phyloP scores from a whole-genome alignment of 2,888 invertebrate species.

The Aporophyla nigra region DNA sequence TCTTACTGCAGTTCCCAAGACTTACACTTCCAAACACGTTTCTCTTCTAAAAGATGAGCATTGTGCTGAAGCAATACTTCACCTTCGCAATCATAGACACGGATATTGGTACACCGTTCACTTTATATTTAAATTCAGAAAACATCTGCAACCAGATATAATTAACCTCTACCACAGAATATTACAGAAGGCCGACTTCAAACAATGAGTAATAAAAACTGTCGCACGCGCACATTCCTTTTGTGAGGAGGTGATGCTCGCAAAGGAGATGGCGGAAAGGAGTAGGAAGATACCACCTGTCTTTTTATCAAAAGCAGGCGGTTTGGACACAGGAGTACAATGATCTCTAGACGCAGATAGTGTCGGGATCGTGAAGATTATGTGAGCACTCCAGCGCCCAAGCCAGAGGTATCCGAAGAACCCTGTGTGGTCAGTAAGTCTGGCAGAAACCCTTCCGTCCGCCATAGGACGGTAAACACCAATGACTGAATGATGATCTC shows the following conservation, averaged over 20 bases:
- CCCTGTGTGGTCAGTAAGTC: no score
- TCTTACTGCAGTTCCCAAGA: neutral
- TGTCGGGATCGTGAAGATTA: neutral
- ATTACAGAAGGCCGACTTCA: neutral
- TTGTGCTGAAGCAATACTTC: constrained; percentile 31
- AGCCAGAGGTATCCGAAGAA: no score
- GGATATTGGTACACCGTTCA: constrained; percentile 37
- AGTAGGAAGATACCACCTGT: neutral
- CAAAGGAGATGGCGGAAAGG: neutral
- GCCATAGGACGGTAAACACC: no score
- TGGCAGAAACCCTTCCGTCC: no score
- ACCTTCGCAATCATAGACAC: constrained; percentile 8
- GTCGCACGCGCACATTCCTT: neutral
- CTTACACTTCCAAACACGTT: constrained; percentile 3
- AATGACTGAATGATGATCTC: no score
- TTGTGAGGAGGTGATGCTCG: neutral
- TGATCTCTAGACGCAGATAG: neutral
- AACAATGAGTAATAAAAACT: neutral
- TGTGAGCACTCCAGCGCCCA: neutral
- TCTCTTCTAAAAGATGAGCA: constrained; percentile 21
- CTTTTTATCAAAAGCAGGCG: neutral
- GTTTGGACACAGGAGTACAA: neutral
- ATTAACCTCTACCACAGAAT: constrained; percentile 37
- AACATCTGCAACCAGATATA: constrained; percentile 56
- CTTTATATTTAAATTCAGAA: constrained; percentile 59